Conservation (phyloP, 2,888 invertebrate species). For the Lamellibrachia satsuma region DNA sequence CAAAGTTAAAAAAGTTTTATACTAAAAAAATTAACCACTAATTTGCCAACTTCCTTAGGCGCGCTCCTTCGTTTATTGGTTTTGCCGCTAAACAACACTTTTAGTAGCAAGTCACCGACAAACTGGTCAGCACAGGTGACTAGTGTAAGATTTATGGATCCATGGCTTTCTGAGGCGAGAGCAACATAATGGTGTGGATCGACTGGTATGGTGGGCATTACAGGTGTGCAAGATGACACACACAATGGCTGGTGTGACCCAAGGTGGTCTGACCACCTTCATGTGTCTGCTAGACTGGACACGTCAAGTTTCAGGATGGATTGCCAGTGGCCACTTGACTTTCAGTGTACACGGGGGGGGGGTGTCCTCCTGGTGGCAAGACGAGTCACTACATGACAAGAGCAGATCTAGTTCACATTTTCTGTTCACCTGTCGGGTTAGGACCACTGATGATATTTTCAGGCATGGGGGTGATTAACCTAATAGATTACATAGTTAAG, state of each 20-base stretch:
- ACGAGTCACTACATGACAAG: neutral
- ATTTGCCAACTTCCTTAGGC: neutral
- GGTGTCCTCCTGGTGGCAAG: neutral
- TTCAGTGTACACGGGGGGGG: neutral
- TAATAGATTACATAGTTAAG: neutral
- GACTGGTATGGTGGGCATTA: neutral
- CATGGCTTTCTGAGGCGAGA: neutral
- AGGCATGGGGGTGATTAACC: neutral
- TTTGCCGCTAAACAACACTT: neutral
- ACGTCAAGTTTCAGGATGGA: neutral
- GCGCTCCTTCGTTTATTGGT: neutral
- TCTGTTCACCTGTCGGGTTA: neutral
- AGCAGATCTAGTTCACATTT: neutral
- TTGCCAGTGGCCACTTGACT: neutral
- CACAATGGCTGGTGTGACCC: neutral
- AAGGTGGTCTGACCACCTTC: neutral
- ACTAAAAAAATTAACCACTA: neutral
- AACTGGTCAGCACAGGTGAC: neutral
- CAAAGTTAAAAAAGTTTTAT: neutral
- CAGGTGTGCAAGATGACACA: too few species aligned
- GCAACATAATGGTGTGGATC: neutral
- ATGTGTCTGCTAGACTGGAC: neutral
- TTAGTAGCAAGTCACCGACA: neutral
- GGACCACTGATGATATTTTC: too few species aligned
- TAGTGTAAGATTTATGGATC: neutral